Evolutionary conservation across 2,888 invertebrate species (phyloP).

Genomic region (Seira ritae): DNA sequence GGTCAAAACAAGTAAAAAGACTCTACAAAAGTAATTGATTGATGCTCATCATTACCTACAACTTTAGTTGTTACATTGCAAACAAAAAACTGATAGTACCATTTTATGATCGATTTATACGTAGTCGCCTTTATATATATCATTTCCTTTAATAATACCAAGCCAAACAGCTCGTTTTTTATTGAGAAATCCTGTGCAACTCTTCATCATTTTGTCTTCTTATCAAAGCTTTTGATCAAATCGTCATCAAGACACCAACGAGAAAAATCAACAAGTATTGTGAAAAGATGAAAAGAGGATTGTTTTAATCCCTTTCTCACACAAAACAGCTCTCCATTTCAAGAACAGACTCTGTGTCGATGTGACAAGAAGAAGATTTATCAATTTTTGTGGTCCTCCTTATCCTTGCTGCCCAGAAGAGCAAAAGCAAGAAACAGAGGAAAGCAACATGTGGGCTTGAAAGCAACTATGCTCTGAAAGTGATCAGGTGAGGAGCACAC

Average conservation of each 20-base stretch:
- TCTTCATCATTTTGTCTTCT: slow-evolving; percentile 39
- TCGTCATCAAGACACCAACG: slow-evolving; percentile 35
- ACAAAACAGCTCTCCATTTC: slow-evolving; percentile 27
- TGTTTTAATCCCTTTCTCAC: slow-evolving; percentile 59
- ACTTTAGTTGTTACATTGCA: slow-evolving; percentile 24
- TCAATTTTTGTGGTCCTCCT: too few species aligned
- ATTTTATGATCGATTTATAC: slow-evolving; percentile 42
- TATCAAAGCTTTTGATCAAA: slow-evolving; percentile 46
- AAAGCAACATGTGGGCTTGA: too few species aligned
- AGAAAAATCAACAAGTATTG: slow-evolving; percentile 8
- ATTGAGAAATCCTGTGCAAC: slow-evolving; percentile 2
- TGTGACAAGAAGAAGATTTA: slow-evolving; percentile 24
- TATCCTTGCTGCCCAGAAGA: too few species aligned
- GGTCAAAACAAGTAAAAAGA: slow-evolving; percentile 55
- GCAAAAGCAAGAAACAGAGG: too few species aligned
- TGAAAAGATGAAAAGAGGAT: slow-evolving; percentile 25
- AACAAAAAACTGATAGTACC: slow-evolving; percentile 29
- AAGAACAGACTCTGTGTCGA: slow-evolving; percentile 27
- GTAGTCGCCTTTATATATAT: slow-evolving; percentile 22
- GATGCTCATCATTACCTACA: slow-evolving; percentile 56
- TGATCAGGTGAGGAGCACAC: slow-evolving; percentile 22
- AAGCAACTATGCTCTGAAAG: too few species aligned
- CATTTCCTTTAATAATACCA: background rate
- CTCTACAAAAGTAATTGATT: slow-evolving; percentile 50
- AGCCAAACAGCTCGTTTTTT: too few species aligned